Percentiles rank a stretch among this genome's conserved stretches.
Conservation (phyloP, 2,888 invertebrate species). For the Plagodis pulveraria region DNA sequence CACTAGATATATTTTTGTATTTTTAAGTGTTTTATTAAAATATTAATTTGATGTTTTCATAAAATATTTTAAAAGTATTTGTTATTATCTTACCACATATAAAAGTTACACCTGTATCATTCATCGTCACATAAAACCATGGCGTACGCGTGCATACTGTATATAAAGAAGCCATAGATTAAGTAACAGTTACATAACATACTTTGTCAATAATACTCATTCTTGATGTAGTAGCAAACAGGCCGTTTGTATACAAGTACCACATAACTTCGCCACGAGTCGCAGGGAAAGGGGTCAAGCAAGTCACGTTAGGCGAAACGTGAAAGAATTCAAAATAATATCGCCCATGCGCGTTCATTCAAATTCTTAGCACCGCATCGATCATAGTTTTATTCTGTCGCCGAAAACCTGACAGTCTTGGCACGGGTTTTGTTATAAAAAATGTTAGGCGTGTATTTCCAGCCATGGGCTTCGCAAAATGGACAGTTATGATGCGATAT, state of each 20-base stretch:
- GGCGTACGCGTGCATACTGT: too few relatives aligned
- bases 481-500: neutral
- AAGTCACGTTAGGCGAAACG: conserved; percentile 29
- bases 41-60: too few relatives aligned
- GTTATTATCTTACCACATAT: too few relatives aligned
- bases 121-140: too few relatives aligned
- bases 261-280: conserved; percentile 2
- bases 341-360: conserved; percentile 21
- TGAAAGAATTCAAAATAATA: conserved; percentile 39
- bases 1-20: too few relatives aligned
- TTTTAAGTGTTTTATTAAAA: too few relatives aligned
- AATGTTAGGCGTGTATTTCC: conserved; percentile 29
- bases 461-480: conserved; percentile 19
- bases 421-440: conserved; percentile 30
- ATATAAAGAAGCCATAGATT: too few relatives aligned
- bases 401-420: conserved; percentile 30
- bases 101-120: too few relatives aligned
- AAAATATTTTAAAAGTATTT: too few relatives aligned
- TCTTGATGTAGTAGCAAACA: too few relatives aligned
- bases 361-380: conserved; percentile 23
- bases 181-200: neutral
- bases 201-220: too few relatives aligned
- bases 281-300: conserved; percentile 27
- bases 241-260: neutral
- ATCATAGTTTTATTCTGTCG: conserved; percentile 30